Evolutionary conservation across 2,113 vertebrate species (phyloP), one percentile per base, ranked within the genome.

Genomic region (Neoarius graeffei): DNA sequence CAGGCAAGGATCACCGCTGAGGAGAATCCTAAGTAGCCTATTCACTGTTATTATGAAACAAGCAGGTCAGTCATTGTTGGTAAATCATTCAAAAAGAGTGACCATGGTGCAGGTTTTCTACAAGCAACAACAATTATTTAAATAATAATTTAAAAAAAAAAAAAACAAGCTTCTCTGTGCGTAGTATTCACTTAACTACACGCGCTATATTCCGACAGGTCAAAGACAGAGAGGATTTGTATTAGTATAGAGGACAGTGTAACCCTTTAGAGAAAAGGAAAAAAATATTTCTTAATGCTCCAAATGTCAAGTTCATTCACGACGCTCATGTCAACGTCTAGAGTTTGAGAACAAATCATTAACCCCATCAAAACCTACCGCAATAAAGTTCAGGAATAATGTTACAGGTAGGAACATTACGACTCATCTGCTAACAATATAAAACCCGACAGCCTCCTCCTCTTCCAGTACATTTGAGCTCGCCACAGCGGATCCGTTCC

Each of bases 71-170:
- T 48, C n/a, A 64, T 79, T 30, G 17, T 54, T 84, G 76, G 88
- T 82, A 77, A 90, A 90, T 91, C 83, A 89, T 91, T 92, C 76
- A 89, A 57, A 83, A 50, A 56, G 7, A 62, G 9, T 5, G 23
- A 27, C 42, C 66, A 81, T 5, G 5, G 79, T 23, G 57, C 35
- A 81, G 66, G 69, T 25, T 60, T 54, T 81, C 56, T 27, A 81
- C 35, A 27, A 85, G n/a, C 56, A 9, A 14, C 20, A 20, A 0
- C 54, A 17, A 30, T 57, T 80, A 1, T 80, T 42, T 42, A 42
- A 42, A 3, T 42, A 42, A 4, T 42, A 42, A 42, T 42, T 4
- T 4, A 42, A 42, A 42, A 42, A 42, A 42, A 42, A 42, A 1
- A 35, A 35, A 42, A 42, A 42, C 30, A 1, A 27, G 19, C 42